Evolutionary conservation across 2,113 vertebrate species (phyloP).

Genomic region (Macaca nemestrina): DNA sequence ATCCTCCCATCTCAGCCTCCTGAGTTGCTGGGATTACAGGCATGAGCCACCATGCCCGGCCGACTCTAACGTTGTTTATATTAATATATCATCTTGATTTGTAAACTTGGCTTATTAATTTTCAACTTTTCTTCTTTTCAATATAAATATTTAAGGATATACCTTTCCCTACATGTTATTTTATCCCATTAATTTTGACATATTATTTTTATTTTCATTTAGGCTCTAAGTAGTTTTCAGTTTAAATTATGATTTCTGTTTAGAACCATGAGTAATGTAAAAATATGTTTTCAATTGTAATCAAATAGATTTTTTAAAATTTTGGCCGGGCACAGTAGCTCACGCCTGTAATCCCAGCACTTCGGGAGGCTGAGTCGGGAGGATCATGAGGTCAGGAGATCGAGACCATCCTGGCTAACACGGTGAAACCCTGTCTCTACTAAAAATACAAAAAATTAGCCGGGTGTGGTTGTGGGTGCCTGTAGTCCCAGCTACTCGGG

Average conservation of each 20-base stretch:
- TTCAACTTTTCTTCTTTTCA: not conserved
- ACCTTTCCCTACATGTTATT: not conserved
- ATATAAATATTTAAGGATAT: not conserved
- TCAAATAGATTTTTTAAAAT: not conserved
- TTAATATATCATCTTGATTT: not conserved
- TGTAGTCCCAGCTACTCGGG: too few relatives aligned
- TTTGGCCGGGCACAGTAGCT: rapidly evolving
- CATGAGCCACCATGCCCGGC: too few relatives aligned
- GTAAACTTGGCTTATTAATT: constrained; percentile 1
- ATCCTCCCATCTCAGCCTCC: too few relatives aligned
- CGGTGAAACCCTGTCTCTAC: too few relatives aligned
- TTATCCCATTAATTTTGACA: not conserved
- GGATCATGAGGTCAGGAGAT: too few relatives aligned
- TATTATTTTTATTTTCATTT: constrained; percentile 43
- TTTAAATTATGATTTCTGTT: constrained; percentile 49
- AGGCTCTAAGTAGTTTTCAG: constrained; percentile 27
- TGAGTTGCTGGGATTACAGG: too few relatives aligned
- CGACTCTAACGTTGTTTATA: too few relatives aligned
- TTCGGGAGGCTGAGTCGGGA: too few relatives aligned
- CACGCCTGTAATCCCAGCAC: too few relatives aligned
- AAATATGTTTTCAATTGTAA: not conserved
- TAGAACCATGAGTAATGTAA: not conserved
- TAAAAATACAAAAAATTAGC: too few relatives aligned
- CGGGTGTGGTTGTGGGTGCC: rapidly evolving
- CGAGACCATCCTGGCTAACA: too few relatives aligned